These are phyloP conservation scores for Pseudonaja textilis DNA, from an alignment of 2,113 vertebrate species.

Conservation along the genomic window DNA sequence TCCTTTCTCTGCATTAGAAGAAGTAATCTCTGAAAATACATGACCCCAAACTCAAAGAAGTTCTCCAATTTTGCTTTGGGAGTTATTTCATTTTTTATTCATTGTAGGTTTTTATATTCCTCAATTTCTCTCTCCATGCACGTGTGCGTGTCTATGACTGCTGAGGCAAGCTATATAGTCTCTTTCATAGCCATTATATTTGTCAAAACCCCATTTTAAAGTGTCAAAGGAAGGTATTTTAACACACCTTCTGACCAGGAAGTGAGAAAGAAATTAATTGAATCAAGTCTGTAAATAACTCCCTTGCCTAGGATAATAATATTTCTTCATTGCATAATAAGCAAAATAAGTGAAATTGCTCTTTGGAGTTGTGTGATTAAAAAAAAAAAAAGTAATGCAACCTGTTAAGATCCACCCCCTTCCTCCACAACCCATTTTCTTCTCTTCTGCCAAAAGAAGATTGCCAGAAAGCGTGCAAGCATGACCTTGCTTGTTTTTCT, in stretches of 20 bases:
- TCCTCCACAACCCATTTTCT: neutral
- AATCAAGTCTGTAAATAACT: slow-evolving; percentile 17
- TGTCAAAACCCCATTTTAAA: neutral
- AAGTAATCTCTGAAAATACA: neutral
- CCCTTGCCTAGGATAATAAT: neutral
- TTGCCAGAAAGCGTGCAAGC: neutral
- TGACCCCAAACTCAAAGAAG: neutral
- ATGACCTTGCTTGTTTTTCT: neutral
- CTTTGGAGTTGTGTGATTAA: neutral
- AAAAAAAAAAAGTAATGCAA: neutral
- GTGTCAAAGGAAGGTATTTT: neutral
- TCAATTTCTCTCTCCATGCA: neutral
- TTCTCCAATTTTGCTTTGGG: too few relatives aligned
- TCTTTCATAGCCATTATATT: neutral
- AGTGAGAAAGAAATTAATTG: slow-evolving; percentile 22
- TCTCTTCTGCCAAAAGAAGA: neutral
- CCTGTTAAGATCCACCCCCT: neutral
- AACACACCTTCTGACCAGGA: slow-evolving; percentile 3
- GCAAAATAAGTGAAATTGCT: neutral
- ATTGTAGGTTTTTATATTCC: neutral
- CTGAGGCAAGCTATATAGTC: neutral
- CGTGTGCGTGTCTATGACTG: neutral
- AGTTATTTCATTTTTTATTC: neutral
- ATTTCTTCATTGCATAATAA: slow-evolving; percentile 15
- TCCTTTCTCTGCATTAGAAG: neutral